Base-by-base conservation (phyloP, 2,797 vertebrate species). In the Miopithecus talapoin region DNA sequence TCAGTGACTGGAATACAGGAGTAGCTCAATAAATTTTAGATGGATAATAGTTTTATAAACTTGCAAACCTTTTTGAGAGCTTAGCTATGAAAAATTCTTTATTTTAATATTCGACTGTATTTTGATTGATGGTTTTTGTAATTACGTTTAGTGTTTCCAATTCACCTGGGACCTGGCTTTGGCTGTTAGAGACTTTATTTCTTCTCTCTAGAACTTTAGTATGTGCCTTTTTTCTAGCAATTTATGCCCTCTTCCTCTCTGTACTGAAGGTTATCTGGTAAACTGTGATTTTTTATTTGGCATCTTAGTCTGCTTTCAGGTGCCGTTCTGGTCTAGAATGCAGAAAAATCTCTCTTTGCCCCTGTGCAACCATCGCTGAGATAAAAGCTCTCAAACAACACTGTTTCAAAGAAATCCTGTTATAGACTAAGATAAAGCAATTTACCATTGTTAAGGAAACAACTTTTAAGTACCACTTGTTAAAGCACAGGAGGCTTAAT, bases 341-440 rank as follows among this genome's bases (percentile, higher is more conserved):
- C 10, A 85, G 57, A 72, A 83, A 78, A 80, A 11, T 48, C 21
- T 94, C 4, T 55, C 39, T 92, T 84, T 95, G 48, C 86, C 81
- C 14, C 53, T 80, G 16, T 36, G 94, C 70, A 97, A 14, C 4
- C 46, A 39, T 92, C 26, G 64, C 12, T 93, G 95, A 94, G 17
- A 53, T 11, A 84, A 79, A 97, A 48, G 24, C 55, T 95, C 39
- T 70, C 57, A 94, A 95, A 92, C 8, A 92, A 46, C 50, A 92
- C 39, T 3, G 10, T 95, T 97, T 96, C 70, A 94, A 87, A 95
- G 79, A 89, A 94, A 96, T 41, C 43, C 53, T 81, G 12, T 89
- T 59, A 92, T 53, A 85, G 53, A 94, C 80, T 91, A 91, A 90
- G 70, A 86, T 80, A 89, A 92, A 95, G 30, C 64, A 74, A 87